Percentiles rank a stretch among this genome's conserved stretches.
Conservation (phyloP, 1,140 invertebrate genomes). For the Zaprionus vittiger region DNA sequence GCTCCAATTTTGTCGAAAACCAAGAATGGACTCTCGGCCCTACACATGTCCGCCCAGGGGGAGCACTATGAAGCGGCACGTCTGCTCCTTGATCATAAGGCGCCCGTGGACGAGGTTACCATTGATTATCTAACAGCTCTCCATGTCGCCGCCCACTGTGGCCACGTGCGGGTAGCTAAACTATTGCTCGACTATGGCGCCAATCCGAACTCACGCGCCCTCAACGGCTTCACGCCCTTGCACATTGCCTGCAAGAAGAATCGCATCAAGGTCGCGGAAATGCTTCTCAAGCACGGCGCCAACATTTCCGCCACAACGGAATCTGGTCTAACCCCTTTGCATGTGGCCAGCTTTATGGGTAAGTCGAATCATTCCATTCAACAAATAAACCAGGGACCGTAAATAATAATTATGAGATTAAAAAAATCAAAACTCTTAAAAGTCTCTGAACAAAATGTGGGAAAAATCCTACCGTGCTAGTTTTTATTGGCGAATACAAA, state of each 20-base stretch:
- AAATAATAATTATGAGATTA: no score
- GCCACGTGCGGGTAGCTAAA: slow-evolving; percentile 97
- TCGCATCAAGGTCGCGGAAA: slow-evolving; percentile 97
- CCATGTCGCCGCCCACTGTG: slow-evolving; percentile 97
- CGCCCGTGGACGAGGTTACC: slow-evolving; percentile 98
- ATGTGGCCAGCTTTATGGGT: slow-evolving; percentile 99
- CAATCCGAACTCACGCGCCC: slow-evolving; percentile 97
- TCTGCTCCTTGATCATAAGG: slow-evolving; percentile 95
- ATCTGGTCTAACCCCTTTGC: slow-evolving; percentile 96
- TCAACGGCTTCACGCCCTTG: slow-evolving; percentile 99
- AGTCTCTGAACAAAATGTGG: no score
- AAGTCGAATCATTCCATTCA: slow-evolving; percentile 13
- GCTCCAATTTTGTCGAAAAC: slow-evolving; percentile 98
- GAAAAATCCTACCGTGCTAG: no score
- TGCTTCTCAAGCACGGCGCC: slow-evolving; percentile 96
- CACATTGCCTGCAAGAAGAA: slow-evolving; percentile 99
- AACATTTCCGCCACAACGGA: slow-evolving; percentile 89
- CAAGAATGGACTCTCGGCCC: slow-evolving; percentile 96
- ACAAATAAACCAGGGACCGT: neutral
- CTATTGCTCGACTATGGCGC: slow-evolving; percentile 96
- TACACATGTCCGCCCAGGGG: slow-evolving; percentile 98
- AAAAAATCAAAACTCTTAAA: no score
- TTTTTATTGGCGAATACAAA: no score
- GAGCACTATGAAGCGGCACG: slow-evolving; percentile 98
- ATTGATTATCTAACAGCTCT: slow-evolving; percentile 98